phyloP scores from a whole-genome alignment of 2,113 vertebrate species.

The Trichechus manatus region DNA sequence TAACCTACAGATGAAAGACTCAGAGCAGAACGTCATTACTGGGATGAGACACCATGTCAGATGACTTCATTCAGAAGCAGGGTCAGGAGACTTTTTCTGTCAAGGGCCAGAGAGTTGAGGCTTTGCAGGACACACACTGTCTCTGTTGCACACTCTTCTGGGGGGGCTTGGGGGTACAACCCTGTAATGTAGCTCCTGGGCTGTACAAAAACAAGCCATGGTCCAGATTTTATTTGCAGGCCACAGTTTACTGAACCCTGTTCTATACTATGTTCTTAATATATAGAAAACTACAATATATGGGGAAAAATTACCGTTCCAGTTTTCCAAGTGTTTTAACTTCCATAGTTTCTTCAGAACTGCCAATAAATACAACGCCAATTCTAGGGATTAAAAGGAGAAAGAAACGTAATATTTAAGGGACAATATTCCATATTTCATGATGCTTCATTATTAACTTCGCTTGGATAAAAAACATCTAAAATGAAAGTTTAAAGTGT shows the following conservation, averaged over 20 bases:
- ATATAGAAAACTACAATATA: background rate
- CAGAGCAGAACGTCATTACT: background rate
- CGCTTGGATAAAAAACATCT: conserved; percentile 31
- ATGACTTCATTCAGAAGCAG: background rate
- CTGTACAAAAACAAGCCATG: background rate
- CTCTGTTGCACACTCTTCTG: background rate
- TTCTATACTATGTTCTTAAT: background rate
- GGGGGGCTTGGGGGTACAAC: background rate
- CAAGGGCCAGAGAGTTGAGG: background rate
- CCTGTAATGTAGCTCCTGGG: background rate
- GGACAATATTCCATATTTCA: conserved; percentile 36
- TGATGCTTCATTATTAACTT: background rate
- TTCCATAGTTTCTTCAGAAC: conserved; percentile 93
- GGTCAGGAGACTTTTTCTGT: conserved; percentile 12
- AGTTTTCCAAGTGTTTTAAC: conserved; percentile 95
- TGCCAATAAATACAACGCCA: conserved; percentile 94
- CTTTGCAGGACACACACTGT: background rate
- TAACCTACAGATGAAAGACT: conserved; percentile 34
- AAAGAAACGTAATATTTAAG: conserved; percentile 63
- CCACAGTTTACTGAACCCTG: background rate
- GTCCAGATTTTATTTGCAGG: background rate
- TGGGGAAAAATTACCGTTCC: conserved; percentile 91
- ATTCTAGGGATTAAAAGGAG: conserved; percentile 87
- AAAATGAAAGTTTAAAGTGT: conserved; percentile 42
- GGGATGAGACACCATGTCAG: conserved; percentile 6